Evolutionary conservation across 2,888 invertebrate species (phyloP), one percentile per base, ranked within the genome.

Genomic region (Litoditis marina): DNA sequence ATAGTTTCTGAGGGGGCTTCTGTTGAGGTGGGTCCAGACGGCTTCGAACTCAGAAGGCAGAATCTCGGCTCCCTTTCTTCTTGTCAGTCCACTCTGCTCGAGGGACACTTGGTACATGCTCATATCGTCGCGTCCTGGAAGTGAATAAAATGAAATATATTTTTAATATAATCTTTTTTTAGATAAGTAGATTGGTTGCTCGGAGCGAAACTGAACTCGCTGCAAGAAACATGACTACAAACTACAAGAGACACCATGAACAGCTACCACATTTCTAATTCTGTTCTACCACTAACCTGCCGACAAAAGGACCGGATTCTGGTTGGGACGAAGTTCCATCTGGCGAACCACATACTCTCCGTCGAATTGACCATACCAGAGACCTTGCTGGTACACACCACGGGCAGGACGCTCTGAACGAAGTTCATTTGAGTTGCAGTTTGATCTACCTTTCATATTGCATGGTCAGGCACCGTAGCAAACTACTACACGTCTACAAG

Each of bases 281-380:
- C 39, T 39, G n/a, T 39, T 11, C 39, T 39, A 39, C 13, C 11
- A n/a, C 77, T 49, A 69, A 92, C 94, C 94, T 65, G 94, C 91
- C 54, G 92, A 88, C 72, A 96, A 87, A 57, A 96, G 86, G 74
- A 94, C 90, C 0, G 95, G 90, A 63, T 90, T 88, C 85, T 92
- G 92, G 82, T 92, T 92, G 0, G 93, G 92, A 84, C 94, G 93
- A 74, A 95, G 86, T 84, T 95, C 95, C 92, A 96, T 94, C 87
- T 96, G 96, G 1, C 96, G 85, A 7, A 93, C 94, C 51, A 96
- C 94, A 87, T 92, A 96, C 84, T 93, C 92, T 0, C 96, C 96
- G 86, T 95, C 94, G 86, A 96, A 96, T 86, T 96, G 96, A 46
- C 95, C 94, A 86, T 91, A 95, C 95, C 96, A 96, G 89, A 92